phyloP scores from a whole-genome alignment of 1,140 invertebrate species.

The Gerris buenoi region DNA sequence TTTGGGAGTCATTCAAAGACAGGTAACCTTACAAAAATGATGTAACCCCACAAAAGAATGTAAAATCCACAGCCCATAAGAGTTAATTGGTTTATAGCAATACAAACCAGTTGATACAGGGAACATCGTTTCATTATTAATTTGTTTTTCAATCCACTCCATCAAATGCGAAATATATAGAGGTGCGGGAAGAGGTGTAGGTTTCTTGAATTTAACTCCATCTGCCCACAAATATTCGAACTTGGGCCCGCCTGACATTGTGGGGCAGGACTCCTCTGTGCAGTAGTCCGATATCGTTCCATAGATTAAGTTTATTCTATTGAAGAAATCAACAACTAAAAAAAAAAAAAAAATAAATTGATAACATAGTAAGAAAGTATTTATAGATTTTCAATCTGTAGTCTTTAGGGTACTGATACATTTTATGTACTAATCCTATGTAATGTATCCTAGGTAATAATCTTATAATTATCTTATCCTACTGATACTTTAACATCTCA shows the following conservation, averaged over 20 bases:
- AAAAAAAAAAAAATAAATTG: background rate
- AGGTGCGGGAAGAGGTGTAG: conserved; percentile 70
- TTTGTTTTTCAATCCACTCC: conserved; percentile 89
- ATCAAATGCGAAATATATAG: conserved; percentile 77
- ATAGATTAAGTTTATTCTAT: conserved; percentile 85
- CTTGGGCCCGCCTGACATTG: conserved; percentile 74
- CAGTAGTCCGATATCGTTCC: conserved; percentile 82
- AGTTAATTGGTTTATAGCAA: no score
- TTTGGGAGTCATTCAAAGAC: background rate
- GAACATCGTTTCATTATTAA: conserved; percentile 79
- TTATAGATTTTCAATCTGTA: no score
- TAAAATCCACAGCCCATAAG: no score
- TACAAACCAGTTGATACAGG: conserved; percentile 44
- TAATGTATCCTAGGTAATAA: no score
- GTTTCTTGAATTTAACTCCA: conserved; percentile 72
- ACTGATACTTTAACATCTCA: no score
- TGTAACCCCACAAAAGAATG: background rate
- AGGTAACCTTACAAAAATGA: background rate
- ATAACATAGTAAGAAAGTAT: no score
- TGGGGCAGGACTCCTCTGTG: conserved; percentile 70
- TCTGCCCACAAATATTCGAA: conserved; percentile 94
- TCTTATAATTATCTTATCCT: no score
- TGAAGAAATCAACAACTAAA: conserved; percentile 89
- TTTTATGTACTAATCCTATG: no score
- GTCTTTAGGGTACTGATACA: no score